Percentiles rank a stretch among this genome's conserved stretches.
Evolutionary conservation across 1,140 invertebrate genomes (phyloP).

Genomic region (Drosophila watanabei): DNA sequence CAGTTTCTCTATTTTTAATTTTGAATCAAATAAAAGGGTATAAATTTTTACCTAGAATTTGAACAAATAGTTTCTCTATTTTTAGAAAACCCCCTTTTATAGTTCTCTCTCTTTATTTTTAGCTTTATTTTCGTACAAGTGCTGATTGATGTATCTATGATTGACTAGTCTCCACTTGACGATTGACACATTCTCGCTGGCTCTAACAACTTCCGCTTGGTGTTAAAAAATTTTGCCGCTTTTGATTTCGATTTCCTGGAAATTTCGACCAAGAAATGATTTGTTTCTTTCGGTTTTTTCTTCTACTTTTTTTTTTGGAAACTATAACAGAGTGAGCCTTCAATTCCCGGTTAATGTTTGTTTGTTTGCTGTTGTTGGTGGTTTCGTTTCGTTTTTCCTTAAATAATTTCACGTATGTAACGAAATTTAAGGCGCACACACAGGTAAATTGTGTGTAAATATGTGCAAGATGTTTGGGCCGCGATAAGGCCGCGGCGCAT

Average conservation of each 20-base stretch:
- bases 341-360: constrained; percentile 80
- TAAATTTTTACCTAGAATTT: too few species aligned
- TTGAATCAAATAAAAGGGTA: neutral
- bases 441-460: constrained; percentile 76
- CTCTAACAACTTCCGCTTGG: constrained; percentile 68
- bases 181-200: constrained; percentile 53
- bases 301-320: constrained; percentile 29
- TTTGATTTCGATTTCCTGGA: constrained; percentile 80
- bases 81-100: neutral
- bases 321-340: constrained; percentile 41
- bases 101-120: too few species aligned
- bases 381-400: constrained; percentile 68
- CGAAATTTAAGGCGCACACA: constrained; percentile 51
- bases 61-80: neutral
- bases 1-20: neutral
- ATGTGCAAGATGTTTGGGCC: constrained; percentile 73
- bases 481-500: constrained; percentile 69
- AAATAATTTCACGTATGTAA: constrained; percentile 74
- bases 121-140: constrained; percentile 11
- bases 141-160: constrained; percentile 68
- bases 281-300: constrained; percentile 43
- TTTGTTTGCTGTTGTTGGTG: constrained; percentile 63
- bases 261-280: constrained; percentile 68
- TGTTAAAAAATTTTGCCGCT: constrained; percentile 59
- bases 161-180: constrained; percentile 62